Percentiles rank a stretch among this genome's conserved stretches.
Evolutionary conservation across 2,113 vertebrate species (phyloP).

Genomic region (Benitochromis conjunctus): DNA sequence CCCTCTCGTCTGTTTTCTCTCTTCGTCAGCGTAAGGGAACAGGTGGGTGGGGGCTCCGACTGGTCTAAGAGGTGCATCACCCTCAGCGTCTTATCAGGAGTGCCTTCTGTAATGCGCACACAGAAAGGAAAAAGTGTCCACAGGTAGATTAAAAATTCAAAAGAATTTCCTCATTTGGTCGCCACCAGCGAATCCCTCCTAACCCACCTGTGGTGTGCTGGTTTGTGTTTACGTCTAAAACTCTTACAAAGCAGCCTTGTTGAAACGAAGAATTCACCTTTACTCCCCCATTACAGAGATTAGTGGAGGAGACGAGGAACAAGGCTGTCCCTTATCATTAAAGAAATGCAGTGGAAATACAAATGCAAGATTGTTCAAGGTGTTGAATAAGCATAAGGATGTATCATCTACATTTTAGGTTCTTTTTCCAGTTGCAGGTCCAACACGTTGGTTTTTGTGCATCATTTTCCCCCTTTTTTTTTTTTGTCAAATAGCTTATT

Average conservation of each 20-base stretch:
- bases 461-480: background rate
- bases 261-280: background rate
- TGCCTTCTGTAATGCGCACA: conserved; percentile 30
- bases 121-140: conserved; percentile 39
- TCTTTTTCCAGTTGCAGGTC: background rate
- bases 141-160: conserved; percentile 27
- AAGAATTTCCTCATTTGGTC: conserved; percentile 20
- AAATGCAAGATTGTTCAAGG: background rate
- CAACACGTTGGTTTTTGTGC: background rate
- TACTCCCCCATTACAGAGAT: background rate
- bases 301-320: background rate
- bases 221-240: background rate
- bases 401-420: background rate
- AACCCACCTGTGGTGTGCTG: conserved; percentile 17
- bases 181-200: background rate
- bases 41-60: conserved; percentile 59
- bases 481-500: background rate
- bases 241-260: background rate
- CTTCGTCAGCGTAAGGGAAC: conserved; percentile 64
- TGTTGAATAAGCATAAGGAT: background rate
- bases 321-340: background rate
- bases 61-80: conserved; percentile 30
- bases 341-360: background rate
- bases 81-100: conserved; percentile 28
- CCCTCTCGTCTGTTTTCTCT: conserved; percentile 28